A percentile compares a stretch with the other conserved stretches of the same genome.
Conservation (phyloP, 1,140 invertebrate species). For the Diorhabda sublineata region DNA sequence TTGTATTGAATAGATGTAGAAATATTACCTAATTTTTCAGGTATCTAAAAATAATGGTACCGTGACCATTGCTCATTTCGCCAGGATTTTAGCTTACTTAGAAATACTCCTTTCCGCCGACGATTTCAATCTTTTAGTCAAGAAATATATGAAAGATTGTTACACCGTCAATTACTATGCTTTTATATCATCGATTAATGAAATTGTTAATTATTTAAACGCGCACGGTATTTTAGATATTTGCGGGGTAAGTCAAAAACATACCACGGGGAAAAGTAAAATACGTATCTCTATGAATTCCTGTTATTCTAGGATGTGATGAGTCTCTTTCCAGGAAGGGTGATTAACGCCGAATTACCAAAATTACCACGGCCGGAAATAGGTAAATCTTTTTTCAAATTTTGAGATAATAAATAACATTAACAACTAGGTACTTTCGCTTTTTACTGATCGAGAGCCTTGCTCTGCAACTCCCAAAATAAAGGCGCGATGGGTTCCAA, state of each 20-base stretch:
- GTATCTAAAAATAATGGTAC: constrained; percentile 66
- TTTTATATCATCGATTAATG: constrained; percentile 57
- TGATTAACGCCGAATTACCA: constrained; percentile 61
- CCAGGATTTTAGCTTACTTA: constrained; percentile 62
- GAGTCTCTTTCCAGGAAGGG: constrained; percentile 55
- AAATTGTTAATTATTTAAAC: constrained; percentile 53
- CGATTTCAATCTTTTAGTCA: constrained; percentile 64
- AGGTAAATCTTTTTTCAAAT: constrained; percentile 31
- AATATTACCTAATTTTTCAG: constrained; percentile 43
- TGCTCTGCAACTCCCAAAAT: no score
- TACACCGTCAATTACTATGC: constrained; percentile 70
- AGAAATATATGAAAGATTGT: constrained; percentile 63
- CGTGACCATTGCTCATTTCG: constrained; percentile 67
- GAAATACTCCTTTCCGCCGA: constrained; percentile 59
- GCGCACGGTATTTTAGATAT: constrained; percentile 54
- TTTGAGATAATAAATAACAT: no score
- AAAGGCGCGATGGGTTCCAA: no score
- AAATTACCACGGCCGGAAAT: constrained; percentile 62
- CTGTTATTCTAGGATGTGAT: constrained; percentile 48
- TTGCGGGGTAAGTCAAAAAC: constrained; percentile 48
- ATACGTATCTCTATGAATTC: constrained; percentile 2
- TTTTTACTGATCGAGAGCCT: no score
- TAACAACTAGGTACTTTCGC: no score
- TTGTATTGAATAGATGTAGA: no score
- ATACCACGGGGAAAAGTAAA: no score